Evolutionary conservation across 2,888 invertebrate species (phyloP).

Genomic region (Trichopoda pennipes): DNA sequence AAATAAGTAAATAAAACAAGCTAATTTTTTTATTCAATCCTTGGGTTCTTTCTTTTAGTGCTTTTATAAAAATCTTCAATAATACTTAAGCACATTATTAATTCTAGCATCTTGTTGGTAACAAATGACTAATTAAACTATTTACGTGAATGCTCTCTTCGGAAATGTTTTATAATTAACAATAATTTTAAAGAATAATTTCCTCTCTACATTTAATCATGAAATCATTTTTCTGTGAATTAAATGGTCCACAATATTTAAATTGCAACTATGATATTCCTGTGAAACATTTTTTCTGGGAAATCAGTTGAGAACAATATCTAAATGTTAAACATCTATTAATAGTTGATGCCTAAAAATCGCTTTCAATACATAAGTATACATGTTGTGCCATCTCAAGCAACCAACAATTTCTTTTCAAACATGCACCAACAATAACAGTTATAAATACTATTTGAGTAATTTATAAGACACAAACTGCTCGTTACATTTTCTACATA

Average conservation of each 20-base stretch:
- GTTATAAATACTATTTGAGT: conserved; percentile 59
- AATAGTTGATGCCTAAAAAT: conserved; percentile 24
- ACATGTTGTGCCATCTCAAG: not conserved
- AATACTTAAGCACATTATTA: too few relatives aligned
- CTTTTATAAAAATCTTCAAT: too few relatives aligned
- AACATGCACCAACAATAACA: conserved; percentile 51
- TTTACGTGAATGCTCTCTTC: too few relatives aligned
- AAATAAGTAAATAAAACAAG: too few relatives aligned
- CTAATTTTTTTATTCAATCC: too few relatives aligned
- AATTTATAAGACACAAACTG: conserved; percentile 56
- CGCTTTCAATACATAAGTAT: not conserved
- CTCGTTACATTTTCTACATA: conserved; percentile 46
- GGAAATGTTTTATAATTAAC: too few relatives aligned
- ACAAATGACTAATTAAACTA: too few relatives aligned
- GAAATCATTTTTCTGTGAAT: conserved; percentile 9
- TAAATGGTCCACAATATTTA: not conserved
- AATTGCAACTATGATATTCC: conserved; percentile 8
- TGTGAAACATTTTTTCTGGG: conserved; percentile 38
- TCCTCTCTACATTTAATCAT: too few relatives aligned
- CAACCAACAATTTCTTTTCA: not conserved
- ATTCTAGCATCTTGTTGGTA: too few relatives aligned
- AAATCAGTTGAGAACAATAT: conserved; percentile 11
- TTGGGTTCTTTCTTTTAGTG: too few relatives aligned
- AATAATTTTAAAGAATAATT: too few relatives aligned
- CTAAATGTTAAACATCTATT: conserved; percentile 13